Base-by-base conservation (phyloP, 2,888 invertebrate genomes). In the Drosophila stalkeri region DNA sequence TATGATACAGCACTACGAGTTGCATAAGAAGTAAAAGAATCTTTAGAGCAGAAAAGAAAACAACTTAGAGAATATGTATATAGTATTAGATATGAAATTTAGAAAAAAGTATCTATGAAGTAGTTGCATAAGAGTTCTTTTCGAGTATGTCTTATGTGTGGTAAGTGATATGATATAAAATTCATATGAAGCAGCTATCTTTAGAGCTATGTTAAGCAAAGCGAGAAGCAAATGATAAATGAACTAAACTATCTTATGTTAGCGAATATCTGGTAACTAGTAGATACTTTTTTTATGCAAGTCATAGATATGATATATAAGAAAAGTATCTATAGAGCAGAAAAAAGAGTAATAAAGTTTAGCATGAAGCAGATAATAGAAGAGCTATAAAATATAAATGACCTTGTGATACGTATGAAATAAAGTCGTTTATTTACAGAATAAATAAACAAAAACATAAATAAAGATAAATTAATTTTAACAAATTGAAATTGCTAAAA, bases 11-110 rank as follows among this genome's bases (percentile, higher is more conserved):
- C 27, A 27, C 27, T 23, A 35, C 23, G 43, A 35, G 44, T 35
- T 44, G 43, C n/a, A 43, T 43, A 54, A 20, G n/a, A 35, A 35
- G 35, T 6, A 23, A 12, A 46, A 59, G 35, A 46, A 46, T 23
- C 18, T 55, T 4, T 4, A 27, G 39, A 52, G 35, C 12, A 5
- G 37, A 14, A 14, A 14, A 49, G 27, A 5, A 5, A 49, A 9
- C 9, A n/a, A 16, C n/a, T 14, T 11, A 12, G 6, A 6, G 18
- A 33, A 51, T 18, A 20, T 8, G 3, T 8, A n/a, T n/a, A n/a
- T n/a, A n/a, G n/a, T n/a, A 8, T 16, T 8, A 14, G 14, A 7
- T 18, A 33, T 33, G 31, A 33, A 51, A 35, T 51, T 18, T 4
- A 33, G 6, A n/a, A 31, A 49, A 47, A 16, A 14, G 20, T n/a